Evolutionary conservation across 1,140 invertebrate genomes (phyloP), one percentile per base, ranked within the genome.

Genomic region (Neuroterus valhalla): DNA sequence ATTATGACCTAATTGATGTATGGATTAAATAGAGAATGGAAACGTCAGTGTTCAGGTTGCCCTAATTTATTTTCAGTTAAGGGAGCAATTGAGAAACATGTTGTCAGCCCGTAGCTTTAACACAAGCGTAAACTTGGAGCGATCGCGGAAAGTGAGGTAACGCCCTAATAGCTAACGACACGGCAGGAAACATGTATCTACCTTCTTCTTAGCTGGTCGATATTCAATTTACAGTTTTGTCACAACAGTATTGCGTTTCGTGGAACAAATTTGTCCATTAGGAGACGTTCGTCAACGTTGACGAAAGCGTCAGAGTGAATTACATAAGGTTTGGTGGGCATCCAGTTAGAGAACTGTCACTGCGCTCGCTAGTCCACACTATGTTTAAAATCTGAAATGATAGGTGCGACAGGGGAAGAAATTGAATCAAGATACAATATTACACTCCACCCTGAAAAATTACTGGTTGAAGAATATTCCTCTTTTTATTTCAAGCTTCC

Each of bases 211-310:
- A 43, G 43, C 44, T 74, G 86, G 78, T 90, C 88, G 86, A 90
- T 90, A 89, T 89, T 87, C 87, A 89, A 89, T 89, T 89, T 89
- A 85, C 87, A 86, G 68, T 87, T 89, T 88, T 88, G 87, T 87
- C 85, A 87, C 87, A 87, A 84, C 79, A 75, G 76, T 82, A 76
- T 81, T 81, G 71, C 74, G 66, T 81, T 87, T 87, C 84, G 78
- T 76, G 72, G 84, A 87, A 85, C 67, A 52, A 77, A 72, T 69
- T 48, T 70, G 76, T 74, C 74, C 42, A 69, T 68, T 43, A 71
- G 74, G 78, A 78, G 78, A 74, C 66, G 77, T 48, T 75, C 79
- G 72, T 62, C 55, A 62, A 62, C 26, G 55, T 62, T 23, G 21
- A 15, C 55, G 14, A 62, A 62, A 62, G 55, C 55, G 55, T 62